Base-by-base conservation (phyloP, 1,140 invertebrate genomes). In the Zaprionus camerounensis region DNA sequence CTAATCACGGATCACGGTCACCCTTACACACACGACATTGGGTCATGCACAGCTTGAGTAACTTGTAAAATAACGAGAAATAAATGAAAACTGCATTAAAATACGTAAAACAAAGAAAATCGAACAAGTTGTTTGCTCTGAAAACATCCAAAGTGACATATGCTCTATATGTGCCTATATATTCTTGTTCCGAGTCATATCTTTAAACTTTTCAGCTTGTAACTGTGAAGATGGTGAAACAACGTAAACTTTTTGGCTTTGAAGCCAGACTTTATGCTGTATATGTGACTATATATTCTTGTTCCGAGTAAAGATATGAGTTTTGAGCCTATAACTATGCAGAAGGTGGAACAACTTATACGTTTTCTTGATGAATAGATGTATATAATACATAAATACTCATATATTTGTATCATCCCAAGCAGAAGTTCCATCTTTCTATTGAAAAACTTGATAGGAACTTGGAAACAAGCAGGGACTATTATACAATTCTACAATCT, bases 11-110 rank as follows among this genome's bases (percentile, higher is more conserved):
- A 20, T 22, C 46, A 5, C 46, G 20, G 13, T 22, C 11, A 22
- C 46, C 20, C 20, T 17, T 17, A 46, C 46, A 51, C 46, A 51
- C 46, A 51, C 46, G 46, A 51, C 20, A 51, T 51, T 51, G 46
- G 46, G 46, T 22, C 20, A 51, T 24, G 46, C 46, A 51, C 46
- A 51, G 46, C 46, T 51, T 24, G 22, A 51, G 46, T 51, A 51
- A 51, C 46, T 24, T 51, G 46, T 51, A 51, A 24, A 53, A 55
- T 58, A 46, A 28, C 12, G 26, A 62, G n/a, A 51, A 38, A 51
- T 4, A 51, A 26, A 57, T 22, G 58, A 51, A 34, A 59, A 24
- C 46, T 22, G 46, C 46, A 24, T 41, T 13, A 51, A 20, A 24
- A 51, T 51, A 22, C 20, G 17, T 22, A 24, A 51, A 51, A 24